These are phyloP conservation scores for Typhlichthys eigenmanni DNA, from an alignment of 2,797 vertebrate genomes.

Conservation along the genomic window DNA sequence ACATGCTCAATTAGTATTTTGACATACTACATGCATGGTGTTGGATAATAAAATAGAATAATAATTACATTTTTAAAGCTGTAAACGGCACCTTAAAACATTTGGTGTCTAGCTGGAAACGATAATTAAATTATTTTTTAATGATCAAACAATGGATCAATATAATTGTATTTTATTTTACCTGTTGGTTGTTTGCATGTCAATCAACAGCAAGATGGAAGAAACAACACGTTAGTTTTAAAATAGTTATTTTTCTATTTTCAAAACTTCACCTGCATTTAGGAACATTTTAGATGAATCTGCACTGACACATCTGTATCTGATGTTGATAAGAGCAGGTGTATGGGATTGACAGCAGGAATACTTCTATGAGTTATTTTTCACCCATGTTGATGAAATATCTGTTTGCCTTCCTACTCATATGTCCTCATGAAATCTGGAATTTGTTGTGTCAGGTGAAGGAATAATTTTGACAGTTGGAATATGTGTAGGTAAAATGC, in stretches of 20 bases:
- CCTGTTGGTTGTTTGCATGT: no score
- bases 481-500: slow-evolving; percentile 34
- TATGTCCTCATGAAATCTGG: slow-evolving; percentile 25
- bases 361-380: slow-evolving; percentile 55
- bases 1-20: no score
- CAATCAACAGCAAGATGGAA: no score
- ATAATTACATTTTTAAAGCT: no score
- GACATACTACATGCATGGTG: no score
- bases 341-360: slow-evolving; percentile 47
- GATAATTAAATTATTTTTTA: no score
- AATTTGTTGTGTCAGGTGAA: slow-evolving; percentile 22
- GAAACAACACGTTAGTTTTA: no score
- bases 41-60: no score
- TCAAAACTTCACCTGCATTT: slow-evolving; percentile 20
- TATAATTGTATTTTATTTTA: no score
- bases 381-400: slow-evolving; percentile 45
- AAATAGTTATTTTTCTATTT: slow-evolving; percentile 6
- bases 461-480: slow-evolving; percentile 31
- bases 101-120: no score
- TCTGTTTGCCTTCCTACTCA: slow-evolving; percentile 7
- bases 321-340: slow-evolving; percentile 50
- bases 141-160: no score
- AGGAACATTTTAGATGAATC: slow-evolving; percentile 37
- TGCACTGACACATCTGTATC: slow-evolving; percentile 37
- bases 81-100: no score